Evolutionary conservation across 1,140 invertebrate genomes (phyloP).

Genomic region (Planococcus citri): DNA sequence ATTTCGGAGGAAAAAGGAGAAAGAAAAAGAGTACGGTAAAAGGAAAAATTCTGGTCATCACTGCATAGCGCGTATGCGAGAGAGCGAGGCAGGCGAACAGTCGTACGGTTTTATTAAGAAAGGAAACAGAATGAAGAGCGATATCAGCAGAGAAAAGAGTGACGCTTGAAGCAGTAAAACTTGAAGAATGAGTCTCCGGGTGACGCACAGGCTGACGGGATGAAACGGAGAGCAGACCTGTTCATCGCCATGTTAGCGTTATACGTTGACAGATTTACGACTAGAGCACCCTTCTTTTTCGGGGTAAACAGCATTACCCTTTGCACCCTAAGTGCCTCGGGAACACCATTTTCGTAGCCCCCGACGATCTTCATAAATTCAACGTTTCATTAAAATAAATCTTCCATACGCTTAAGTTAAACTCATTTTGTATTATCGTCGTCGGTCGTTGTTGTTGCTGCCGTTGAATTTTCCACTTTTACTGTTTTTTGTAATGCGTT

Average conservation of each 20-base stretch:
- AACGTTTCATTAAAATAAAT: conserved; percentile 21
- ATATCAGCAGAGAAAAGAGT: conserved; percentile 16
- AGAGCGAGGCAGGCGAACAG: background rate
- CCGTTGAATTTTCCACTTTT: conserved; percentile 16
- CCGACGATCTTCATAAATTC: conserved; percentile 20
- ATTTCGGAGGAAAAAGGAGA: too few species aligned
- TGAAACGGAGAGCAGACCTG: conserved; percentile 11
- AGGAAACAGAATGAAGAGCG: conserved; percentile 15
- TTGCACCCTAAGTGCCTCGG: conserved; percentile 15
- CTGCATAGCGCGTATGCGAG: background rate
- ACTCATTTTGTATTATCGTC: conserved; percentile 19
- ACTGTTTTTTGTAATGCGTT: conserved; percentile 13
- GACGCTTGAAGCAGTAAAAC: conserved; percentile 19
- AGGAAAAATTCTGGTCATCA: conserved; percentile 18
- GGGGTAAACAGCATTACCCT: conserved; percentile 15
- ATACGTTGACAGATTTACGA: conserved; percentile 18
- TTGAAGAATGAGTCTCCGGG: conserved; percentile 18
- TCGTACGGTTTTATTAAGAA: conserved; percentile 13
- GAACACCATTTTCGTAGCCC: conserved; percentile 18
- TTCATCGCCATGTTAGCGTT: conserved; percentile 20
- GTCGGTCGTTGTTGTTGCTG: conserved; percentile 10
- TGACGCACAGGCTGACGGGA: conserved; percentile 16
- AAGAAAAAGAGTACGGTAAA: background rate
- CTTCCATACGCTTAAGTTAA: conserved; percentile 18
- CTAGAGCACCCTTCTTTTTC: conserved; percentile 17